A percentile compares a stretch with the other conserved stretches of the same genome.
These are phyloP conservation scores for Aurelia aurita DNA, from an alignment of 30 jellyfish, hydroid and myxozoan species.

Conservation along the genomic window DNA sequence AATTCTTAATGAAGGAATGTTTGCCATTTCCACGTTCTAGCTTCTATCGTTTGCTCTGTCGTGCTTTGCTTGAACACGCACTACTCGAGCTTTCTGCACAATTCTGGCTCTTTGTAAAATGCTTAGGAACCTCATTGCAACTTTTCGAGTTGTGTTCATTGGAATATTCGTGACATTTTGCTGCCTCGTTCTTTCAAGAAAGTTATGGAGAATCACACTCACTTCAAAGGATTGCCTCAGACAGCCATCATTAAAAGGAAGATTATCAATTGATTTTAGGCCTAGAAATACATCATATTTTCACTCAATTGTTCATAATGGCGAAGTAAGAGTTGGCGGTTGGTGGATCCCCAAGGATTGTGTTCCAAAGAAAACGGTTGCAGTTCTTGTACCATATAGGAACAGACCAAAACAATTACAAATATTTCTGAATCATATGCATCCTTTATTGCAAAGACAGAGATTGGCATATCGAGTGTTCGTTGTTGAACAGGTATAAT, in stretches of 20 bases:
- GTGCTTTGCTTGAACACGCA: too few relatives aligned
- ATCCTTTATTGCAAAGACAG: conserved; percentile 51
- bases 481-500: conserved; percentile 53
- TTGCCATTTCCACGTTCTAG: too few relatives aligned
- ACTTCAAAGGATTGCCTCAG: conserved; percentile 1
- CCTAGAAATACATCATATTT: neutral
- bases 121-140: too few relatives aligned
- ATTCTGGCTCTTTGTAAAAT: too few relatives aligned
- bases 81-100: too few relatives aligned
- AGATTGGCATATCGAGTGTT: conserved; percentile 24
- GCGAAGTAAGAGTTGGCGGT: conserved; percentile 36
- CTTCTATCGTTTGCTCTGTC: too few relatives aligned
- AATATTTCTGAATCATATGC: conserved; percentile 49
- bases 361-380: conserved; percentile 41
- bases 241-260: conserved; percentile 10
- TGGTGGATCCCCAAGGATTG: conserved; percentile 64
- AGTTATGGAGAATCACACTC: too few relatives aligned
- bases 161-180: neutral
- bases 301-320: neutral
- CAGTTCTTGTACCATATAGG: conserved; percentile 45
- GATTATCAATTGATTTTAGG: neutral
- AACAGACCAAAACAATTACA: conserved; percentile 41
- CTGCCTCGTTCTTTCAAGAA: neutral
- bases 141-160: neutral
- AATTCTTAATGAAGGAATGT: too few relatives aligned